Conservation (phyloP, 35 echinoderm and acorn worm species). For the Anneissia japonica region DNA sequence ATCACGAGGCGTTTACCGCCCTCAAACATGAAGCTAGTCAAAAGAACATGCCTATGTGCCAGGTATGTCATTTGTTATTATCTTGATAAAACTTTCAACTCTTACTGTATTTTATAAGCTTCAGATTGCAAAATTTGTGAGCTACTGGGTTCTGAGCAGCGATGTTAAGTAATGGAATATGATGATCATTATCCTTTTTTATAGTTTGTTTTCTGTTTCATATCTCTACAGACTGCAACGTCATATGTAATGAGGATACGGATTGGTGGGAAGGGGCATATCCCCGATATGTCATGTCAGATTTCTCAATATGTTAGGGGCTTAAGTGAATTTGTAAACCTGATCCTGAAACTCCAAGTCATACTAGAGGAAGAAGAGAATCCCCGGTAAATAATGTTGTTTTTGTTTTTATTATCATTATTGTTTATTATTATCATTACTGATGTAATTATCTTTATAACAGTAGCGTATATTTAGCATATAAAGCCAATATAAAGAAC, state of each 20-base stretch:
- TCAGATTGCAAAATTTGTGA: too few species aligned
- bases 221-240: conserved; percentile 58
- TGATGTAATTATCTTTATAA: too few species aligned
- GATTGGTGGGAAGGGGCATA: conserved; percentile 49
- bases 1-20: conserved; percentile 78
- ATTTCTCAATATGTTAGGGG: conserved; percentile 49
- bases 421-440: too few species aligned
- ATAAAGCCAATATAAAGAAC: too few species aligned
- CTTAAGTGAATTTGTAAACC: conserved; percentile 73
- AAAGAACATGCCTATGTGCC: conserved; percentile 97
- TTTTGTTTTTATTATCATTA: too few species aligned
- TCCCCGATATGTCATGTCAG: neutral
- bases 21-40: conserved; percentile 55
- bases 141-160: too few species aligned
- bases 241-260: conserved; percentile 52
- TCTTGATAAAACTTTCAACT: too few species aligned
- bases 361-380: conserved; percentile 50
- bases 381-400: conserved; percentile 35
- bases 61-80: conserved; percentile 33
- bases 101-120: too few species aligned
- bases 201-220: neutral
- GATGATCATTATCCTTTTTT: neutral
- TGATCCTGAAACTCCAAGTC: conserved; percentile 65
- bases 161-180: neutral
- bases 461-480: too few species aligned